phyloP scores from a whole-genome alignment of 2,888 invertebrate species.

The Calameuta idolon region DNA sequence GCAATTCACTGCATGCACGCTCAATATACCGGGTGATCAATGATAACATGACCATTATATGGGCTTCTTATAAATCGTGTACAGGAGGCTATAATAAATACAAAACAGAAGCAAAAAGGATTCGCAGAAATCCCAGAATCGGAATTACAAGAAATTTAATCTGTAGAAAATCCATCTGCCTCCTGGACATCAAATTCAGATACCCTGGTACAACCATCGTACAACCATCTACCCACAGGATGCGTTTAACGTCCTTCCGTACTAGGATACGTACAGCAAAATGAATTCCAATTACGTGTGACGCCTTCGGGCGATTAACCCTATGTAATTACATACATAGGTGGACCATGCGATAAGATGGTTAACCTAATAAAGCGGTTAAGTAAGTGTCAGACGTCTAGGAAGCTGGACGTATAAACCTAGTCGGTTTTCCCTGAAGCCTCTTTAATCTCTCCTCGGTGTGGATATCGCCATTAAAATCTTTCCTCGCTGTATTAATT shows the following conservation, averaged over 20 bases:
- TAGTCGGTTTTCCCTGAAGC: not conserved
- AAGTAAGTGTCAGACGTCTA: slow-evolving; percentile 21
- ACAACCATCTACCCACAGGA: not conserved
- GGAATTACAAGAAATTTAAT: not conserved
- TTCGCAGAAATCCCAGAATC: not conserved
- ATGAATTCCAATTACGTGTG: slow-evolving; percentile 40
- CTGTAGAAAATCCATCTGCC: not conserved
- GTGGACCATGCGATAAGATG: slow-evolving; percentile 30
- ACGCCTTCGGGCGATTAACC: slow-evolving; percentile 43
- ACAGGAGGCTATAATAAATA: not conserved
- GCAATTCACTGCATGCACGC: not conserved
- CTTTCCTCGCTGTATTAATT: slow-evolving; percentile 6
- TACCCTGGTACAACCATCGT: not conserved
- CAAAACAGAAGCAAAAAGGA: not conserved
- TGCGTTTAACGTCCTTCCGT: not conserved
- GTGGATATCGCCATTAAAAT: slow-evolving; percentile 1
- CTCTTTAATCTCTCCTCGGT: slow-evolving; percentile 1
- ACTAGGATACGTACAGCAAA: not conserved
- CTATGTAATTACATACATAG: slow-evolving; percentile 42
- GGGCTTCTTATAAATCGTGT: not conserved
- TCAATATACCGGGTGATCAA: not conserved
- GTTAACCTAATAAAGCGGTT: slow-evolving; percentile 43
- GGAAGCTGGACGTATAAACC: slow-evolving; percentile 13
- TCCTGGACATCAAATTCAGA: not conserved
- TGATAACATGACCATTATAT: not conserved